Percentiles rank a stretch among this genome's conserved stretches.
Evolutionary conservation across 2,888 invertebrate genomes (phyloP).

Genomic region (Xylota segnis): DNA sequence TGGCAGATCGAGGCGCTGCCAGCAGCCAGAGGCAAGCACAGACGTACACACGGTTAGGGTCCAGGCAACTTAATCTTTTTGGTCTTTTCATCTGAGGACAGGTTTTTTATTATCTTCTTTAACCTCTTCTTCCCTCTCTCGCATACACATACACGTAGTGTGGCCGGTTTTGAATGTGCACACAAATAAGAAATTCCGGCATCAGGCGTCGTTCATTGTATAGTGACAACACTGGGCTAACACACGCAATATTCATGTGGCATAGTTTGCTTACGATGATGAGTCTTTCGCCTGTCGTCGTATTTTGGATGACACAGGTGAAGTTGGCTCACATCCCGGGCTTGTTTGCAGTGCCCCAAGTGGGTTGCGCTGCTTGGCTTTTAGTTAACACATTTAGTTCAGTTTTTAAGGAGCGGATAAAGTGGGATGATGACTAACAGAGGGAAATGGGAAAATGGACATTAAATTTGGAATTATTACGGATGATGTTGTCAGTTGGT

Average conservation of each 20-base stretch:
- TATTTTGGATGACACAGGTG: constrained; percentile 67
- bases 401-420: constrained; percentile 21
- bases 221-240: constrained; percentile 32
- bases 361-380: constrained; percentile 60
- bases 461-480: constrained; percentile 63
- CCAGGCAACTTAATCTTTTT: constrained; percentile 70
- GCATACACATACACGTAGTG: background rate
- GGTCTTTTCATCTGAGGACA: constrained; percentile 54
- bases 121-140: background rate
- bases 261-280: constrained; percentile 40
- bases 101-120: constrained; percentile 52
- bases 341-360: constrained; percentile 53
- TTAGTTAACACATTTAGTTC: constrained; percentile 36
- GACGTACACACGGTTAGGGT: constrained; percentile 38
- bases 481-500: constrained; percentile 28
- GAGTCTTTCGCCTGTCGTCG: constrained; percentile 45
- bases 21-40: constrained; percentile 23
- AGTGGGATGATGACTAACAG: constrained; percentile 59
- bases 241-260: constrained; percentile 38
- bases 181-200: constrained; percentile 53
- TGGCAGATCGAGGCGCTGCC: constrained; percentile 45
- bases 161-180: constrained; percentile 54
- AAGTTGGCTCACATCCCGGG: constrained; percentile 44
- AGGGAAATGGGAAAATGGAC: constrained; percentile 63
- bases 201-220: constrained; percentile 43